A percentile compares a stretch with the other conserved stretches of the same genome.
These are phyloP conservation scores for Zaprionus lineosus DNA, from an alignment of 2,888 invertebrate genomes.

Conservation along the genomic window DNA sequence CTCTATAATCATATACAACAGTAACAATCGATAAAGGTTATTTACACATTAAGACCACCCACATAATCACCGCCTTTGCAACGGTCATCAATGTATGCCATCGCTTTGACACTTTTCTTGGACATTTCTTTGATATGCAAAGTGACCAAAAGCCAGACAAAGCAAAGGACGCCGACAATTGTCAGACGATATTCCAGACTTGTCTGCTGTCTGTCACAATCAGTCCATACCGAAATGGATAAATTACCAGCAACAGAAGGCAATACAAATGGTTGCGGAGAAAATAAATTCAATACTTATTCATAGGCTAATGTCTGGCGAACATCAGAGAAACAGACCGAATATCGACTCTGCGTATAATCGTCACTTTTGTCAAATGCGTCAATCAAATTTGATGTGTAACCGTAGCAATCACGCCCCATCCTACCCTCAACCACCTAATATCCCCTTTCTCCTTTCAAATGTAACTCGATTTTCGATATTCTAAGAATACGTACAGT, in stretches of 20 bases:
- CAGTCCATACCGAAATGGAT: slow-evolving; percentile 59
- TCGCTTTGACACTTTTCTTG: slow-evolving; percentile 56
- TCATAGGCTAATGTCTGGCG: slow-evolving; percentile 42
- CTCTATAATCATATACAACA: not conserved
- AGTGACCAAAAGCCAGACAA: slow-evolving; percentile 67
- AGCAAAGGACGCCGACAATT: slow-evolving; percentile 66
- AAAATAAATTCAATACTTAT: slow-evolving; percentile 7
- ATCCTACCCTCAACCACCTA: too few relatives aligned
- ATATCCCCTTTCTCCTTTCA: not conserved
- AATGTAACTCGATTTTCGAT: not conserved
- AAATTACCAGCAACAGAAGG: slow-evolving; percentile 51
- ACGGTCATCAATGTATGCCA: slow-evolving; percentile 48
- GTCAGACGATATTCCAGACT: slow-evolving; percentile 50
- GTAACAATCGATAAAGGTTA: slow-evolving; percentile 14
- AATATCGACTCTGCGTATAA: slow-evolving; percentile 47
- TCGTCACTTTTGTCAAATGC: slow-evolving; percentile 72
- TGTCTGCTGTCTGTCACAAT: slow-evolving; percentile 62
- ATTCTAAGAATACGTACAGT: slow-evolving; percentile 26
- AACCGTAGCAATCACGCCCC: slow-evolving; percentile 30
- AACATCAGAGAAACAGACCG: slow-evolving; percentile 46
- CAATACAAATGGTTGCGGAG: not conserved
- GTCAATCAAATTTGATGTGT: slow-evolving; percentile 66
- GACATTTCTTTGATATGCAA: slow-evolving; percentile 67
- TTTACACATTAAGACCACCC: slow-evolving; percentile 46
- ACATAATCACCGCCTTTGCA: slow-evolving; percentile 25